Conservation (phyloP, 1,140 invertebrate species). For the Drosophila repleta region DNA sequence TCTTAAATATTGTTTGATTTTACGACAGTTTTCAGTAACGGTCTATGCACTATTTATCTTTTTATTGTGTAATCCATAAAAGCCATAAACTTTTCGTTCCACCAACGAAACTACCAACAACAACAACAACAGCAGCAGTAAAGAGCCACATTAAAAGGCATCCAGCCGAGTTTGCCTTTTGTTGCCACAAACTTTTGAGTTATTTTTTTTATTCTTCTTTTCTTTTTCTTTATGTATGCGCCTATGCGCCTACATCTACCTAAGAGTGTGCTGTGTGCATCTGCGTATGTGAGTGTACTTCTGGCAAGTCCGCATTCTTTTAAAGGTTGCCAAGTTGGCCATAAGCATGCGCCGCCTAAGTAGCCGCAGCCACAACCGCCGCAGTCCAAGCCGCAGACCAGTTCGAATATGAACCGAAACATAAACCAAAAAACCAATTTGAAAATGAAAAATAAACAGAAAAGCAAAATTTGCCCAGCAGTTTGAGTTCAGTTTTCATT, state of each 20-base stretch:
- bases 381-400: conserved; percentile 46
- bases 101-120: conserved; percentile 12
- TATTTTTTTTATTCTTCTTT: conserved; percentile 67
- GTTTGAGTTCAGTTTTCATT: conserved; percentile 61
- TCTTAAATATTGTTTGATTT: background rate
- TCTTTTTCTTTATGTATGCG: conserved; percentile 42
- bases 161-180: conserved; percentile 62
- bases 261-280: conserved; percentile 29
- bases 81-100: conserved; percentile 23
- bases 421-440: conserved; percentile 35
- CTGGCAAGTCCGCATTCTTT: conserved; percentile 80
- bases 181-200: conserved; percentile 73
- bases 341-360: conserved; percentile 32
- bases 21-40: background rate
- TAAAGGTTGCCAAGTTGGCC: conserved; percentile 76
- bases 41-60: background rate
- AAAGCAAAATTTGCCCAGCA: conserved; percentile 54
- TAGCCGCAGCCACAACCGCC: conserved; percentile 34
- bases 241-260: conserved; percentile 38
- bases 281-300: conserved; percentile 59
- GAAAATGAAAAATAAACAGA: conserved; percentile 10
- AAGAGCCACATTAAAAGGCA: conserved; percentile 48
- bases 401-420: conserved; percentile 51
- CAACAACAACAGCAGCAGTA: too few species aligned
- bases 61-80: background rate